Evolutionary conservation across 1,140 invertebrate genomes (phyloP).

Genomic region (Planococcus citri): DNA sequence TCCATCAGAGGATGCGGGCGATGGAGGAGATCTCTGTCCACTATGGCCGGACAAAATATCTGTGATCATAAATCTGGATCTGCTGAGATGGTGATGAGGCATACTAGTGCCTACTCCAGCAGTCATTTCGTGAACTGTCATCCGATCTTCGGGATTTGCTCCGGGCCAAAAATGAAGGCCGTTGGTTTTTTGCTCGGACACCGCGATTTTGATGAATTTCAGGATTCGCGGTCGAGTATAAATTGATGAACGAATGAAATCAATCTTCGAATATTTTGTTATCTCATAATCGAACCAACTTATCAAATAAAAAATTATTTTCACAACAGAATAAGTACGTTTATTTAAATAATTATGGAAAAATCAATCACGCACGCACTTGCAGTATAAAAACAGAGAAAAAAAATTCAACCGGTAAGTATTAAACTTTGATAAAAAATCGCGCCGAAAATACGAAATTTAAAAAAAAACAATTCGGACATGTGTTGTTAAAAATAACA

Average conservation of each 20-base stretch:
- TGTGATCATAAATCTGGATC: slow-evolving; percentile 34
- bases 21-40: slow-evolving; percentile 27
- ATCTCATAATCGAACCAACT: not conserved
- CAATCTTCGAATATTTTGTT: not conserved
- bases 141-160: slow-evolving; percentile 21
- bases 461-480: not conserved
- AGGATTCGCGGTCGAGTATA: not conserved
- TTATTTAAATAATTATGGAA: too few species aligned
- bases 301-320: not conserved
- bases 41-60: slow-evolving; percentile 31
- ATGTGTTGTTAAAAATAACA: slow-evolving; percentile 10
- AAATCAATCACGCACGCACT: too few species aligned
- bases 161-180: slow-evolving; percentile 8
- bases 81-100: slow-evolving; percentile 26
- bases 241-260: not conserved
- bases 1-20: slow-evolving; percentile 28
- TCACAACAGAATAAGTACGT: too few species aligned
- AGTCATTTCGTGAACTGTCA: slow-evolving; percentile 29
- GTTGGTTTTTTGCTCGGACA: slow-evolving; percentile 13
- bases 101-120: slow-evolving; percentile 26
- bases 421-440: not conserved
- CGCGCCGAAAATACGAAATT: not conserved
- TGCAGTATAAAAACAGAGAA: not conserved
- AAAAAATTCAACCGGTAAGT: not conserved
- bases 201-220: slow-evolving; percentile 14